Evolutionary conservation across 2,797 vertebrate genomes (phyloP), one percentile per base, ranked within the genome.

Genomic region (Phrynocephalus guinanensis): DNA sequence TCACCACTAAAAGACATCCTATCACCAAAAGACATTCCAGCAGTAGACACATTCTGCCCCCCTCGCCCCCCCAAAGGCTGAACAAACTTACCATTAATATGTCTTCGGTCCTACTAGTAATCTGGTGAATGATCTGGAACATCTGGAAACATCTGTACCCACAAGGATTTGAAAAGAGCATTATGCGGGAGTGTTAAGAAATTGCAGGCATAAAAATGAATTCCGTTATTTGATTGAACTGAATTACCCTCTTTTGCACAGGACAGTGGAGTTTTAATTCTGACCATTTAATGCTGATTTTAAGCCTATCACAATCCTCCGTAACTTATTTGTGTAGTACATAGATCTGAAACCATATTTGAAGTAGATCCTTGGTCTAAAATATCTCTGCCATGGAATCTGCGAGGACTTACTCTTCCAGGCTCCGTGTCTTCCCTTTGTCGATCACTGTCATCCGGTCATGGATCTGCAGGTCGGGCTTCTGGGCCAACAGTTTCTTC

Each of bases 91-190:
- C 99, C 98, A 98, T 97, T 84, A 99, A 95, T 92, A 99, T 97
- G 89, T 98, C 98, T 95, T 99, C 98, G 85, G 98, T 96, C 1
- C 97, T 96, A 81, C 97, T 98, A 90, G 99, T 98, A 93, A 99
- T 95, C 92, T 98, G 98, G 96, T 99, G 99, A 91, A 99, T 98
- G 86, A 99, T 96, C 85, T 97, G 97, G 91, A 99, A 99, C 94
- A 99, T 97, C 91, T 98, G 97, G 96, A 99, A 99, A 95, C 98
- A 99, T 91, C 99, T 99, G 93, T 66, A 92, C 91, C 89, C 82
- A 93, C 28, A 2, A 0, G 79, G 73, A 44, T 33, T 1, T 24
- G 73, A 68, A 76, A 75, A 80, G 6, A 68, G 28, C 18, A 28
- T 38, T 1, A 1, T 33, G 0, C 6, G 33, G 1, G 18, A 8